A percentile compares a stretch with the other conserved stretches of the same genome.
These are phyloP conservation scores for Ichneumoninae sp. DNA, from an alignment of 2,888 invertebrate genomes.

Conservation along the genomic window DNA sequence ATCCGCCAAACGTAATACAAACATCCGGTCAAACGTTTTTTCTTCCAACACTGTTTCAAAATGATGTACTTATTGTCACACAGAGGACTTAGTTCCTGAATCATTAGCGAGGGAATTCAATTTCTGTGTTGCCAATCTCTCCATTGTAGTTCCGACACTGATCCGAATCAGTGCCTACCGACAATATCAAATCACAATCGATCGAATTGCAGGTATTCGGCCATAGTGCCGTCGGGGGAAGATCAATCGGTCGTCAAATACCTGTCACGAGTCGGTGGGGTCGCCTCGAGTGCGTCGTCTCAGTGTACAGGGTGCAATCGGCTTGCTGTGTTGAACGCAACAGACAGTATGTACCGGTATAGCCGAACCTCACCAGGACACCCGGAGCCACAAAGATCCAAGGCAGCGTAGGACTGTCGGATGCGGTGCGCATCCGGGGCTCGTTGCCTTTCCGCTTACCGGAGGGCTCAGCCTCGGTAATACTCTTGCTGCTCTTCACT, in stretches of 20 bases:
- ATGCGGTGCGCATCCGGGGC: constrained; percentile 19
- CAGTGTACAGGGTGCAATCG: constrained; percentile 4
- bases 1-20: background rate
- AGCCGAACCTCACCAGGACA: constrained; percentile 3
- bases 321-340: constrained; percentile 6
- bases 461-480: constrained; percentile 21
- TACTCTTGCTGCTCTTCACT: constrained; percentile 14
- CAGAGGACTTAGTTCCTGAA: background rate
- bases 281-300: background rate
- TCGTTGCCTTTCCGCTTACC: constrained; percentile 54
- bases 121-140: background rate
- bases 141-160: background rate
- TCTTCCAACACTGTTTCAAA: background rate
- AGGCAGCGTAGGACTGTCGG: constrained; percentile 35
- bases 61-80: background rate
- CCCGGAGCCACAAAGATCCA: constrained; percentile 20
- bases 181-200: background rate
- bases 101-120: background rate
- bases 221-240: background rate
- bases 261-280: constrained; percentile 1
- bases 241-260: constrained; percentile 16
- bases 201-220: constrained; percentile 16
- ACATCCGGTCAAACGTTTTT: background rate
- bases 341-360: constrained; percentile 9
- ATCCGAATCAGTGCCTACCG: background rate